These are phyloP conservation scores for Ameiurus melas DNA, from an alignment of 2,113 vertebrate genomes.

Conservation along the genomic window DNA sequence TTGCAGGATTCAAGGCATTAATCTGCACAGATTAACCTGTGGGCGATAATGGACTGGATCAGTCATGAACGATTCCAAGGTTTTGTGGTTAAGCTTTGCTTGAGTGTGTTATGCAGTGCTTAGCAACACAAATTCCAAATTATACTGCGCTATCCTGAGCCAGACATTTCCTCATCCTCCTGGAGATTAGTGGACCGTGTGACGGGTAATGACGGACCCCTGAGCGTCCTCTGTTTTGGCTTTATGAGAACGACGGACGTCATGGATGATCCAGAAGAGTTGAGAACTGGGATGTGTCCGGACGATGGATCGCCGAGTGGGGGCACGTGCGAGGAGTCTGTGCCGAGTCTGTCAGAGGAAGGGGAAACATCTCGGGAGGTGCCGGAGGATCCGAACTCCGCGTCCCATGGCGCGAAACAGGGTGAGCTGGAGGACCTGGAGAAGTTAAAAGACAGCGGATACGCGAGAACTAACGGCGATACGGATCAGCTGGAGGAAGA, in stretches of 20 bases:
- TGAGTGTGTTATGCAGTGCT: slow-evolving; percentile 16
- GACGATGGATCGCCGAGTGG: neutral
- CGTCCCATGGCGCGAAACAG: neutral
- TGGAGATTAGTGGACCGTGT: neutral
- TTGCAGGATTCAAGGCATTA: slow-evolving; percentile 16
- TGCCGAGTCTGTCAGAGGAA: neutral
- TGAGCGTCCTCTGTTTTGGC: slow-evolving; percentile 3
- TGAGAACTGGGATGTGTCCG: neutral
- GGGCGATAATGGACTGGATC: neutral
- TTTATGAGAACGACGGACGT: slow-evolving; percentile 32
- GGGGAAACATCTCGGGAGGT: neutral
- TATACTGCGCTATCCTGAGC: slow-evolving; percentile 12
- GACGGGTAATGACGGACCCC: slow-evolving; percentile 27
- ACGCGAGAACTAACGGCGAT: slow-evolving; percentile 58
- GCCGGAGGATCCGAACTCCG: neutral
- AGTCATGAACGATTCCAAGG: neutral
- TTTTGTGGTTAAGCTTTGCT: neutral
- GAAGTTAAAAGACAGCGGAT: slow-evolving; percentile 59
- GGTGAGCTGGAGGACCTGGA: slow-evolving; percentile 30
- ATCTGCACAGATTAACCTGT: neutral
- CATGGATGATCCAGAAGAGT: slow-evolving; percentile 38
- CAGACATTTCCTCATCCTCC: slow-evolving; percentile 4
- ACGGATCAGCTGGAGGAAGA: slow-evolving; percentile 34
- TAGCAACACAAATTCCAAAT: neutral
- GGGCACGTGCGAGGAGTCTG: neutral